Conservation (phyloP, 2,113 vertebrate genomes). For the Henicopernis longicauda region DNA sequence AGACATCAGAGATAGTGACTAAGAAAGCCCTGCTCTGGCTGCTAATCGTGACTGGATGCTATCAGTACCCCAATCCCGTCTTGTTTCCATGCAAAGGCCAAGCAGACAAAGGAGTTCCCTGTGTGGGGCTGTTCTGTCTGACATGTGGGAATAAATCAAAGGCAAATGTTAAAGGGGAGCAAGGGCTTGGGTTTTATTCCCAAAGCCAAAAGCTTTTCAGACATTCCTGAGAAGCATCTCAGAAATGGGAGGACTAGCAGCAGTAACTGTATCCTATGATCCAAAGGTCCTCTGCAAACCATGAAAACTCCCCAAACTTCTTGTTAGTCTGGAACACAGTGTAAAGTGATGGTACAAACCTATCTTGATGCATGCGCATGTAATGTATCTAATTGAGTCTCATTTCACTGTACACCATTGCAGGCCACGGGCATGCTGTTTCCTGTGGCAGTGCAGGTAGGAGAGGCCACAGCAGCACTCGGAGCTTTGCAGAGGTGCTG, state of each 20-base stretch:
- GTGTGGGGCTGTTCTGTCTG: not conserved
- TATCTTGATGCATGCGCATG: rapidly evolving
- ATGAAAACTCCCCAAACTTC: not conserved
- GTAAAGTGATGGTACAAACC: not conserved
- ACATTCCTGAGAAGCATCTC: not conserved
- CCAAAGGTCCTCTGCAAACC: not conserved
- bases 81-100: not conserved
- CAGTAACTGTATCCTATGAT: not conserved
- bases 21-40: not conserved
- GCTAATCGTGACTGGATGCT: not conserved
- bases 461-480: not conserved
- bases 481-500: not conserved
- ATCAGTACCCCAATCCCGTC: not conserved
- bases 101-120: not conserved
- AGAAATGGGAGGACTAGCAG: not conserved
- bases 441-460: not conserved
- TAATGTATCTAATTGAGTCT: rapidly evolving
- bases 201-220: not conserved
- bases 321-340: not conserved
- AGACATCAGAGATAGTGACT: not conserved
- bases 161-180: not conserved
- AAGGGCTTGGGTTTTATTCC: not conserved
- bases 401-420: rapidly evolving
- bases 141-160: not conserved
- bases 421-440: rapidly evolving